Base-by-base conservation (phyloP, 2,113 vertebrate genomes). In the Amphiprion percula region DNA sequence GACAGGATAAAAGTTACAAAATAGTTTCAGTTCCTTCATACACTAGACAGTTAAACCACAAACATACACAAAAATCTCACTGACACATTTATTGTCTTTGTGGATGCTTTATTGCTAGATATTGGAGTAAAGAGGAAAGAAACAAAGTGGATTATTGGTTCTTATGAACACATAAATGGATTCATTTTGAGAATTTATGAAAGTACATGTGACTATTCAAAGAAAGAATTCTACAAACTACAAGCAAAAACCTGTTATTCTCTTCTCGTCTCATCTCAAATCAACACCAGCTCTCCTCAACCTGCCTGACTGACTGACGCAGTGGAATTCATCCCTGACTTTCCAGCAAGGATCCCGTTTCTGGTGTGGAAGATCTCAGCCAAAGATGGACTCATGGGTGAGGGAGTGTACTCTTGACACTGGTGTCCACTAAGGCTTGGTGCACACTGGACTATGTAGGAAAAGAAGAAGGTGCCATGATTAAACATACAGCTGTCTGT, bases 321-420 rank as follows among this genome's bases (percentile, higher is more conserved):
- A n/a, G 15, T 5, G 37, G 12, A 24, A 2, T 28, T 15, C 21
- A 23, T 47, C 11, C 23, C 19, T 0, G 24, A 3, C 0, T 86
- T 65, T 77, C 83, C 82, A 41, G n/a, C 19, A 2, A 93, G 75
- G 39, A 92, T 47, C 4, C 90, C 90, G 0, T 91, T 92, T 63
- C 91, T 90, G 64, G 66, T 87, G 61, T 87, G 44, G 71, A 91
- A 94, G 60, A 62, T 68, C 8, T 87, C 33, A 19, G 78, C 71
- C 67, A 92, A 28, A 52, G 68, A 0, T 3, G 80, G 0, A 37
- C 54, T 78, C 82, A 93, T 86, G 24, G 85, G 67, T 5, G 84
- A 84, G 2, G 95, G 79, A 0, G 26, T 54, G 7, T 96, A 95
- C 0, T 95, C 76, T 0, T 74, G 28, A 82, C 95, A 96, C 5